Evolutionary conservation across 1,140 invertebrate genomes (phyloP).

Genomic region (Octopus sinensis): DNA sequence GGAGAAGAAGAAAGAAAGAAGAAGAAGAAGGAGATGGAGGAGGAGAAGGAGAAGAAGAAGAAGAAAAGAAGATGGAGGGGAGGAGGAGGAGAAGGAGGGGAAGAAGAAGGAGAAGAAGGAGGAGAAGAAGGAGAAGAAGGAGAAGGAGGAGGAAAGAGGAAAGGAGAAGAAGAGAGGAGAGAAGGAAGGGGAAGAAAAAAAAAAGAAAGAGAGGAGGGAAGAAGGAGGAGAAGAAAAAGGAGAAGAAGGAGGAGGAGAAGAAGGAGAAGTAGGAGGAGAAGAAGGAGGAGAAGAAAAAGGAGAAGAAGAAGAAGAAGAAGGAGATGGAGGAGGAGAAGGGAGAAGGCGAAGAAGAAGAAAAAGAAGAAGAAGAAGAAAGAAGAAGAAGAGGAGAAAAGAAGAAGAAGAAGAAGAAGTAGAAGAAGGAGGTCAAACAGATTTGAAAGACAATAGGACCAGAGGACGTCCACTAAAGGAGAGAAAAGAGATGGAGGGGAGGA

Average conservation of each 20-base stretch:
- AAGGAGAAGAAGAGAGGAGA: not conserved
- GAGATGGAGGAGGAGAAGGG: not conserved
- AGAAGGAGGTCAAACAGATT: not conserved
- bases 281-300: not conserved
- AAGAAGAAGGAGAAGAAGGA: not conserved
- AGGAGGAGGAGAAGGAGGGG: not conserved
- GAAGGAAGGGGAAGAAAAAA: slow-evolving; percentile 5
- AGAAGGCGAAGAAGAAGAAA: not conserved
- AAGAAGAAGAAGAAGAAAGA: slow-evolving; percentile 15
- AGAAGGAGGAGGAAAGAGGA: not conserved
- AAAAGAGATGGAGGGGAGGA: not conserved
- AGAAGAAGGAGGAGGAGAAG: slow-evolving; percentile 12
- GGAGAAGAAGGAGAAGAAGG: not conserved
- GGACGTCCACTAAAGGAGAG: not conserved
- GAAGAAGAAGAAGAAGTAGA: too few relatives aligned
- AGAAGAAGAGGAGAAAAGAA: not conserved
- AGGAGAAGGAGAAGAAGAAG: slow-evolving; percentile 9
- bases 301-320: slow-evolving; percentile 3
- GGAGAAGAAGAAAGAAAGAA: slow-evolving; percentile 13
- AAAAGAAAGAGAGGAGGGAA: slow-evolving; percentile 49
- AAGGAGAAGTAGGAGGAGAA: slow-evolving; percentile 15
- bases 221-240: slow-evolving; percentile 10
- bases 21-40: slow-evolving; percentile 13
- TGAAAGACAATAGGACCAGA: not conserved
- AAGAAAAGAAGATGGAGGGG: slow-evolving; percentile 4